These are phyloP conservation scores for Metalampra italica DNA, from an alignment of 2,888 invertebrate species.

Conservation along the genomic window DNA sequence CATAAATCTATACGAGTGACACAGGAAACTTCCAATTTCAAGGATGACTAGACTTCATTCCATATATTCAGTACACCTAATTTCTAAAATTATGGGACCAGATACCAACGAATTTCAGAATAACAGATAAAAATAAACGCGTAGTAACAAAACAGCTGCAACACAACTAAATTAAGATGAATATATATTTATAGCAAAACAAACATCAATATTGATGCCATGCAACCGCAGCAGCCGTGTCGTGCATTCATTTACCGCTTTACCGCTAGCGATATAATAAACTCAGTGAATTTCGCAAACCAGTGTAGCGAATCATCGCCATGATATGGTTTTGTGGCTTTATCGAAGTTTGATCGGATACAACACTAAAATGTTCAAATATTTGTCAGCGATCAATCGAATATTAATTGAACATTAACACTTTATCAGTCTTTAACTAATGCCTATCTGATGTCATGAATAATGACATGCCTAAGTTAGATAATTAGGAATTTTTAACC, in stretches of 20 bases:
- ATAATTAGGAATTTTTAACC: neutral
- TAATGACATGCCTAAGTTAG: too few species aligned
- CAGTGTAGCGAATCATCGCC: slow-evolving; percentile 6
- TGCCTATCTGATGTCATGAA: too few species aligned
- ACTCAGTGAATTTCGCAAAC: slow-evolving; percentile 3
- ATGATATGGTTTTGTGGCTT: slow-evolving; percentile 12
- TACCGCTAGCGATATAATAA: slow-evolving; percentile 3
- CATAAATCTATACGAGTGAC: too few species aligned
- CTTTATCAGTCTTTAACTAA: too few species aligned
- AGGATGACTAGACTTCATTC: too few species aligned
- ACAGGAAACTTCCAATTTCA: too few species aligned
- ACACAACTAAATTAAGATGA: too few species aligned
- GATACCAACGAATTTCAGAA: too few species aligned
- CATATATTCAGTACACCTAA: too few species aligned
- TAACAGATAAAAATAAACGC: neutral
- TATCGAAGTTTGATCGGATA: slow-evolving; percentile 7
- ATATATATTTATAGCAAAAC: slow-evolving; percentile 1
- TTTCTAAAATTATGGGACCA: too few species aligned
- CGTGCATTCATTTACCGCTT: neutral
- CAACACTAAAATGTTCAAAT: neutral
- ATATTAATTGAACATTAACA: neutral
- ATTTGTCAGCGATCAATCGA: neutral
- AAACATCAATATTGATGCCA: slow-evolving; percentile 4
- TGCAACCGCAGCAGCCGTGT: neutral
- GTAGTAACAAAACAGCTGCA: neutral